These are phyloP conservation scores for Lordiphosa collinella DNA, from an alignment of 1,140 invertebrate species.

Conservation along the genomic window DNA sequence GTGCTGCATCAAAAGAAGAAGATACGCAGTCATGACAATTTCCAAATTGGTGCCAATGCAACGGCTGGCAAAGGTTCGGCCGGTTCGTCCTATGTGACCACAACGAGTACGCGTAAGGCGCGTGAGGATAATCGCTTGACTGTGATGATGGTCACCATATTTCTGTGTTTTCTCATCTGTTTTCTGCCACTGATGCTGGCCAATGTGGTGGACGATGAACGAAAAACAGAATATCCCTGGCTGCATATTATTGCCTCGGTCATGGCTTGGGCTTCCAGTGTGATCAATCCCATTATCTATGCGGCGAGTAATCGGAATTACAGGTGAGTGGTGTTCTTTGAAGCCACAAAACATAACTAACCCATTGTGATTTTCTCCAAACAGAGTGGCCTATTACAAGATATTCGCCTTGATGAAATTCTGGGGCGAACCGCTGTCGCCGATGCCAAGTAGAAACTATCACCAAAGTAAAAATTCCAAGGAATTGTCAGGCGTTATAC, in stretches of 20 bases:
- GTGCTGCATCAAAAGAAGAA: slow-evolving; percentile 87
- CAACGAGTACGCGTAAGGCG: slow-evolving; percentile 55
- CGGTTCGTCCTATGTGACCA: slow-evolving; percentile 50
- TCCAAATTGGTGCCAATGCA: slow-evolving; percentile 41
- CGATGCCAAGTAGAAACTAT: slow-evolving; percentile 78
- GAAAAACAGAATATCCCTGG: slow-evolving; percentile 84
- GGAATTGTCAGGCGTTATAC: slow-evolving; percentile 70
- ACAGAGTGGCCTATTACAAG: slow-evolving; percentile 72
- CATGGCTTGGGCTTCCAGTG: slow-evolving; percentile 91
- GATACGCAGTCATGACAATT: slow-evolving; percentile 79
- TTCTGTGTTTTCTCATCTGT: slow-evolving; percentile 90
- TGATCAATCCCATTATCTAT: slow-evolving; percentile 93
- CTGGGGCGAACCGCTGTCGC: slow-evolving; percentile 74
- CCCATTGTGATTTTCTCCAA: not conserved
- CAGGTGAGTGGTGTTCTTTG: slow-evolving; percentile 35
- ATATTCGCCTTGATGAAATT: slow-evolving; percentile 72
- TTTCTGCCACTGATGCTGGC: slow-evolving; percentile 92
- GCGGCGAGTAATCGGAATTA: slow-evolving; percentile 92
- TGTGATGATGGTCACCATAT: slow-evolving; percentile 91
- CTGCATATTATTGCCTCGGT: slow-evolving; percentile 90
- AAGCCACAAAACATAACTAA: not conserved
- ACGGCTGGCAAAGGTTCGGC: slow-evolving; percentile 45
- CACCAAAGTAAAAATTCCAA: slow-evolving; percentile 78
- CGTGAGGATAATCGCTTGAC: slow-evolving; percentile 90
- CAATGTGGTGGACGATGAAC: slow-evolving; percentile 89